Conservation (phyloP, 35 echinoderm and acorn worm species). For the Chiridota heheva region DNA sequence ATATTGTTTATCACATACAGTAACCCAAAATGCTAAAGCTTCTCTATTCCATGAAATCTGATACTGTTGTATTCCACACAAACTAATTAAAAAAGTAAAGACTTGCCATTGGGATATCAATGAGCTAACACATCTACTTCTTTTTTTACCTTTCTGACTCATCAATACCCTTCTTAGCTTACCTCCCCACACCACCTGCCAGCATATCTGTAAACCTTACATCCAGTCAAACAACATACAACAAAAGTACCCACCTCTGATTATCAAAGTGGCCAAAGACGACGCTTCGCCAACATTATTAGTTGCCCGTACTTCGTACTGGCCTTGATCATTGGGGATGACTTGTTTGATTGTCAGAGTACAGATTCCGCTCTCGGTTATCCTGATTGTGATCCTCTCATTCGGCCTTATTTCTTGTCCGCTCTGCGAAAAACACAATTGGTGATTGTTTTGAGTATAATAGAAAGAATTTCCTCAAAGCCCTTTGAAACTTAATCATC, state of each 20-base stretch:
- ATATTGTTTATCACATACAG: no score
- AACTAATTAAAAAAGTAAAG: no score
- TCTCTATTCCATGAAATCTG: no score
- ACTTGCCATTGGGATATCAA: no score
- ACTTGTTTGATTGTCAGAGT: conserved; percentile 70
- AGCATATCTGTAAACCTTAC: no score
- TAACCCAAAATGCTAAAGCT: no score
- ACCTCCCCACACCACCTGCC: no score
- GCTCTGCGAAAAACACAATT: conserved; percentile 46
- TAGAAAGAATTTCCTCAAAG: neutral
- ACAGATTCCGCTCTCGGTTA: conserved; percentile 69
- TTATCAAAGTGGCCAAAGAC: conserved; percentile 65
- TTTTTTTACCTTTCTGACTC: no score
- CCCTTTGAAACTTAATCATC: neutral
- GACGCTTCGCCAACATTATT: conserved; percentile 96
- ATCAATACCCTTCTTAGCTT: no score
- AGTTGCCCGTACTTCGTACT: conserved; percentile 82
- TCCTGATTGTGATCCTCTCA: conserved; percentile 80
- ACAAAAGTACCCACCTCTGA: conserved; percentile 78
- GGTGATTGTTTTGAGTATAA: neutral
- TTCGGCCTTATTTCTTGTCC: conserved; percentile 82
- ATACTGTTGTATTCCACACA: no score
- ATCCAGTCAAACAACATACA: no score
- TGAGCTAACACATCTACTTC: no score
- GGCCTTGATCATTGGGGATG: conserved; percentile 69